Base-by-base conservation (phyloP, 2,888 invertebrate species). In the Tholera decimalis region DNA sequence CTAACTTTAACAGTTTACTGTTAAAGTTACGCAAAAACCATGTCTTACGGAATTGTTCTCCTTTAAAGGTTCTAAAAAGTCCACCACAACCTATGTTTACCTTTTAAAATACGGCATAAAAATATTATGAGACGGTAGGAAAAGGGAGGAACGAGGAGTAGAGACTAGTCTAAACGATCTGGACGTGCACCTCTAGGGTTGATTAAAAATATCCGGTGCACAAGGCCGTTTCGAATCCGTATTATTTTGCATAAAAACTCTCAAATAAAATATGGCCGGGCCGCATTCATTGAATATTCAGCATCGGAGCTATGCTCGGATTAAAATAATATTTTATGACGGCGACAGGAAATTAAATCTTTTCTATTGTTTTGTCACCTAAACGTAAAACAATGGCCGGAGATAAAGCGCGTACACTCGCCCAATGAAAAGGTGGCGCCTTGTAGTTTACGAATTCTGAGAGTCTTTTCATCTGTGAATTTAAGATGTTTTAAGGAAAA, bases 241-340 rank as follows among this genome's bases (percentile, higher is more conserved):
- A 78, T 81, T 82, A 85, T 85, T 90, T 89, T 87, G 84, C 88
- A 88, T 89, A 88, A 88, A 89, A 89, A 88, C 87, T 83, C 85
- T 84, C 83, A 85, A 89, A 89, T 89, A 90, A 91, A 92, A 91
- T 89, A 91, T 88, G 88, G 84, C 83, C 77, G 82, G 83, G 44
- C 73, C 79, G 85, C 84, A 86, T 84, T 86, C 89, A 90, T 89
- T 90, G 90, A 90, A 91, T 92, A 90, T 91, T 91, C 92, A 88
- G 87, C 88, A 84, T 84, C 79, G 80, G 75, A 85, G 87, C 86
- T 85, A 83, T 84, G 85, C 80, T 80, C 84, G 91, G 91, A 91
- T 91, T 92, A 89, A 91, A 93, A 91, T 91, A 90, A 92, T 92
- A 92, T 91, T 93, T 92, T 88, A 91, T 86, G 85, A 85, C 79